Evolutionary conservation across 2,888 invertebrate species (phyloP), one percentile per base, ranked within the genome.

Genomic region (Limnephilus marmoratus): DNA sequence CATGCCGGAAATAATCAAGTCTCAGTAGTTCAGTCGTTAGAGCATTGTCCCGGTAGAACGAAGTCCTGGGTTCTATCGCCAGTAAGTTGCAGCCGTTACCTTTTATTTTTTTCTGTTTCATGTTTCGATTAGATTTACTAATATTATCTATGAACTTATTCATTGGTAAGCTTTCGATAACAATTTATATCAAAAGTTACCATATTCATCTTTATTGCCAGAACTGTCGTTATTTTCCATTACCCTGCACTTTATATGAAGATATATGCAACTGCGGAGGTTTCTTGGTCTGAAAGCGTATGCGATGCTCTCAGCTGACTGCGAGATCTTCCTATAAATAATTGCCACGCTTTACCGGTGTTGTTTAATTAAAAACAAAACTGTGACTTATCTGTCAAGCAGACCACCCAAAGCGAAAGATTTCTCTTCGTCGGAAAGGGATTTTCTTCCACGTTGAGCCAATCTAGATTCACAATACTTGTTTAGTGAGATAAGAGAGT

Each of bases 301-400:
- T n/a, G 18, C 18, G 18, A 37, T 34, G 41, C 15, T n/a, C 24
- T 24, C 68, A 85, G 41, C 41, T 85, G 85, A 41, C 85, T 41
- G 41, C 34, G 85, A 85, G 37, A 37, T 85, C 85, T 85, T 85
- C 85, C 85, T 85, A 18, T 85, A 85, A 34, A 85, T 85, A 68
- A 68, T 68, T 68, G 24, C 85, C 37, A 85, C 34, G n/a, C 85
- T 41, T 85, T 85, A 85, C 41, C 34, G 37, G 41, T 34, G 18
- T 34, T 41, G 41, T 85, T 85, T 85, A 85, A 85, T 85, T 85
- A 85, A 85, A 34, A 24, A 85, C 18, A 85, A 85, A 24, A 34
- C 41, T 18, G 34, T 85, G 24, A 85, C 24, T 24, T 37, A 34
- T 41, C 24, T 37, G 85, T 37, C 34, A 41, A 85, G 37, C 85